Evolutionary conservation across 2,797 vertebrate genomes (phyloP), one percentile per base, ranked within the genome.

Genomic region (Sparidentex hasta): DNA sequence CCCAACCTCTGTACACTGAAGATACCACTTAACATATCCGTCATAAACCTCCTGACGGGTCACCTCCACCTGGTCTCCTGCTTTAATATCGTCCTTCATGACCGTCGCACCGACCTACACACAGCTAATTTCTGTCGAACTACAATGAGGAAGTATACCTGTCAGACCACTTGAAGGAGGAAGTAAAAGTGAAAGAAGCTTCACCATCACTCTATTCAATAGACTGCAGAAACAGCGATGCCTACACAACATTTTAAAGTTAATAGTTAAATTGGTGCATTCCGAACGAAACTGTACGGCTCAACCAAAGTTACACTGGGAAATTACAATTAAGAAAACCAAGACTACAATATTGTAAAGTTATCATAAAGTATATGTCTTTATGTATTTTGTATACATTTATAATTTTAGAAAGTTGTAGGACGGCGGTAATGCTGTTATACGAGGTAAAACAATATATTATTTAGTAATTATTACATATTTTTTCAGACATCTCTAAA

Each of bases 21-120:
- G 57, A 76, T 90, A 95, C 47, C 84, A 91, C 0, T 25, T 66
- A 29, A 92, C 25, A 33, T 95, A 95, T 1, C 92, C 90, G 1
- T 65, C 68, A 11, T 88, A 79, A 0, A 95, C 57, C 1, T 88
- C 80, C 33, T 67, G 74, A 0, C 83, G 90, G 48, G 80, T 74
- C 1, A 64, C 62, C 21, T 29, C 48, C 23, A 18, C 50, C 48
- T 66, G 78, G 0, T 84, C 56, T 0, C 0, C 82, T 3, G 63
- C 29, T 43, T 41, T 65, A 9, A 6, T 0, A 1, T 67, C 78
- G 85, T 89, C 83, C 82, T 85, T 91, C 92, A 93, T 94, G 76
- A 41, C 75, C 46, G 48, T 20, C 20, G 25, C 73, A 33, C 46
- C 23, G 38, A 20, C 50, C 16, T 29, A 54, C 44, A 50, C 23